Conservation (phyloP, 2,113 vertebrate genomes). For the Cololabis saira region DNA sequence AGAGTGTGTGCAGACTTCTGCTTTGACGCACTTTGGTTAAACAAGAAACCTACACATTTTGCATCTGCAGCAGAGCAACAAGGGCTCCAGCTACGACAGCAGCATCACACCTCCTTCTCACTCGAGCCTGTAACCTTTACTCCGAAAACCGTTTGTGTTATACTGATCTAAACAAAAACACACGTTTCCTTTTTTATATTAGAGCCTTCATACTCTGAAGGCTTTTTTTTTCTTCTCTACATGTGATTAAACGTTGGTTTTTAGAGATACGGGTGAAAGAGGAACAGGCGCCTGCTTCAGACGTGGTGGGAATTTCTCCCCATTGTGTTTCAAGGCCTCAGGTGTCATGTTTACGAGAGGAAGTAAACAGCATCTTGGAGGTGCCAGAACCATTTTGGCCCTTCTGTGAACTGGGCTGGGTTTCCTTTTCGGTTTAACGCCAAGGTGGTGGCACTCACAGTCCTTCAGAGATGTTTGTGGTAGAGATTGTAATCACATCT, state of each 20-base stretch:
- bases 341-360: not conserved
- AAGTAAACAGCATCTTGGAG: not conserved
- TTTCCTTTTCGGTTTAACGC: constrained; percentile 21
- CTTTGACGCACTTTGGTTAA: constrained; percentile 41
- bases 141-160: not conserved
- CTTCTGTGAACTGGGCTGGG: constrained; percentile 33
- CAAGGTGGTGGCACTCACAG: not conserved
- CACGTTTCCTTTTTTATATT: not conserved
- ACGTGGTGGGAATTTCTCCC: constrained; percentile 11
- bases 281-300: constrained; percentile 28
- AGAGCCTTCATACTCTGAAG: not conserved
- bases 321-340: constrained; percentile 8
- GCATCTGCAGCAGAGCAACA: constrained; percentile 57
- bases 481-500: too few species aligned
- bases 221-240: not conserved
- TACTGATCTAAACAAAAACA: constrained; percentile 8
- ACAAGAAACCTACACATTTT: constrained; percentile 26
- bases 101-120: constrained; percentile 4
- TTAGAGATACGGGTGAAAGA: constrained; percentile 8
- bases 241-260: not conserved
- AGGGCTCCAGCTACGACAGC: constrained; percentile 16
- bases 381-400: constrained; percentile 21
- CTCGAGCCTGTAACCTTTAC: not conserved
- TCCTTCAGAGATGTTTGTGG: not conserved
- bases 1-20: not conserved